Evolutionary conservation across 2,113 vertebrate genomes (phyloP).

Genomic region (Notechis scutatus): DNA sequence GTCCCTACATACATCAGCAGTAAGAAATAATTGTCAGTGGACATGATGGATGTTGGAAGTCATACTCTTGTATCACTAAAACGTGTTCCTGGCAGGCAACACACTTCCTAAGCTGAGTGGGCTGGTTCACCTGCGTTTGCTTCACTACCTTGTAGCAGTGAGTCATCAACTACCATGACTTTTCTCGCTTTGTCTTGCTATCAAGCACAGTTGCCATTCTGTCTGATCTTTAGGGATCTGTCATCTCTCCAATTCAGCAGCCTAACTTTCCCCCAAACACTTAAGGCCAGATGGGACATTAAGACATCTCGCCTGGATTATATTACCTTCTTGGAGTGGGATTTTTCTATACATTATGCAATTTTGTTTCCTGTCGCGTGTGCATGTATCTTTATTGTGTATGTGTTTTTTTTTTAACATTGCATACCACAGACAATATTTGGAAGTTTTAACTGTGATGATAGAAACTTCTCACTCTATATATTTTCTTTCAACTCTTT

Average conservation of each 20-base stretch:
- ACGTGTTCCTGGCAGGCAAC: neutral
- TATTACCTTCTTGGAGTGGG: neutral
- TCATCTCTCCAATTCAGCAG: neutral
- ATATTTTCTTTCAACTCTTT: neutral
- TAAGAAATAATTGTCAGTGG: neutral
- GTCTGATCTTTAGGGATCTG: neutral
- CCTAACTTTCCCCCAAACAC: neutral
- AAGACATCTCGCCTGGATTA: neutral
- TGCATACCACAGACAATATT: neutral
- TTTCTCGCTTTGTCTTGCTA: neutral
- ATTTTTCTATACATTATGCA: neutral
- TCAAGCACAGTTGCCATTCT: neutral
- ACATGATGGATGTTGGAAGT: neutral
- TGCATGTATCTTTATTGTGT: neutral
- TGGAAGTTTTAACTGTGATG: neutral
- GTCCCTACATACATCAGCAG: neutral
- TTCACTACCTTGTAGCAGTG: neutral
- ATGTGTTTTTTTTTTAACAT: neutral
- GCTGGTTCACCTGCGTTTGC: neutral
- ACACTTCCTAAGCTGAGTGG: neutral
- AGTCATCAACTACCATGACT: neutral
- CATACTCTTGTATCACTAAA: neutral
- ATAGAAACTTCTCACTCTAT: neutral
- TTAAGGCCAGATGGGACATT: neutral
- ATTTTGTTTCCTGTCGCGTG: neutral